These are phyloP conservation scores for Scophthalmus maximus DNA, from an alignment of 2,113 vertebrate genomes.

Conservation along the genomic window DNA sequence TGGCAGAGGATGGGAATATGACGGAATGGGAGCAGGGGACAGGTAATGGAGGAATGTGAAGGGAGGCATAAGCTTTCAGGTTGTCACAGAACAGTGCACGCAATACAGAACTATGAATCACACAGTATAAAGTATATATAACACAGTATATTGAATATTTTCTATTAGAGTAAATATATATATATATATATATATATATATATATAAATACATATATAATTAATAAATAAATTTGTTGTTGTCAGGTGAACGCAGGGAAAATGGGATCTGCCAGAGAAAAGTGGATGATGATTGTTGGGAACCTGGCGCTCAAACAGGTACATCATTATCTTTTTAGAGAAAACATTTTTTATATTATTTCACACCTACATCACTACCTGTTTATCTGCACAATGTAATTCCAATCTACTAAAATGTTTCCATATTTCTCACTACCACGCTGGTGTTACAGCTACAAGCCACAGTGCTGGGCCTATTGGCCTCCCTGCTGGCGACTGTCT, in stretches of 20 bases:
- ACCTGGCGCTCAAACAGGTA: conserved; percentile 94
- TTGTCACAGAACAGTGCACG: too few species aligned
- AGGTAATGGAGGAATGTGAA: too few species aligned
- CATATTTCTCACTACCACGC: neutral
- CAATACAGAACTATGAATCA: too few species aligned
- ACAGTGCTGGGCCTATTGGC: conserved; percentile 93
- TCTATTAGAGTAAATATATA: too few species aligned
- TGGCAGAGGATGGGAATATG: too few species aligned
- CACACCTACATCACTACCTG: neutral
- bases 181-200: too few species aligned
- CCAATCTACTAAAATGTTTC: neutral
- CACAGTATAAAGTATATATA: too few species aligned
- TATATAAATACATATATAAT: too few species aligned
- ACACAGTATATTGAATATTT: too few species aligned
- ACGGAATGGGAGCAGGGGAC: too few species aligned
- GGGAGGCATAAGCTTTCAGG: too few species aligned
- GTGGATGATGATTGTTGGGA: conserved; percentile 88
- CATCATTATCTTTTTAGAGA: conserved; percentile 31
- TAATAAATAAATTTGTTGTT: conserved; percentile 14
- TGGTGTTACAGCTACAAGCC: conserved; percentile 88
- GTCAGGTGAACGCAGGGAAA: conserved; percentile 91
- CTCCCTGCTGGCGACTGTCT: conserved; percentile 84
- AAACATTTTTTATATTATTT: neutral
- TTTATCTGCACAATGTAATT: neutral
- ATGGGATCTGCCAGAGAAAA: conserved; percentile 85